Evolutionary conservation across 2,888 invertebrate species (phyloP).

Genomic region (Troides helena): DNA sequence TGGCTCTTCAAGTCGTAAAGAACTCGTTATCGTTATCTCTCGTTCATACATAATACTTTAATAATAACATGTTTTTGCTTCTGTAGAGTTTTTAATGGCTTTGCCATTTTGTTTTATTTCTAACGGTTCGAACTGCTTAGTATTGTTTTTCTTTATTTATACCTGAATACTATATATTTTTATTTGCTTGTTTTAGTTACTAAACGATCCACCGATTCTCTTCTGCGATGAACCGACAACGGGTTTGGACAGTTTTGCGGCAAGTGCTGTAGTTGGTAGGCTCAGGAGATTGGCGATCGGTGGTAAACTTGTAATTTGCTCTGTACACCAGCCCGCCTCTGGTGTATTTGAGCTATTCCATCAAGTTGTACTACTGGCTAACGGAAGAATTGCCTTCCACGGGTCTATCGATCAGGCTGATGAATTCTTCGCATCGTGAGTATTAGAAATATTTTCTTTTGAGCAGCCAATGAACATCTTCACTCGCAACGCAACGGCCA

Average conservation of each 20-base stretch:
- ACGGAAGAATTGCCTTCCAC: constrained; percentile 88
- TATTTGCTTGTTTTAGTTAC: constrained; percentile 75
- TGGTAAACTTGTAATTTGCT: constrained; percentile 90
- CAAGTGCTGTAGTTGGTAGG: constrained; percentile 88
- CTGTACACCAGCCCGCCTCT: constrained; percentile 95
- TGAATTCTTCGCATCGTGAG: constrained; percentile 76
- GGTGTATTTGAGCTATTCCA: constrained; percentile 92
- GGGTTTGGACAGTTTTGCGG: constrained; percentile 94
- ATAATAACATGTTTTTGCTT: too few species aligned
- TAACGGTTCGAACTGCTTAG: too few species aligned
- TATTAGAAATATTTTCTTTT: background rate
- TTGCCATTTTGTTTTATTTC: too few species aligned
- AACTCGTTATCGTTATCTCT: too few species aligned
- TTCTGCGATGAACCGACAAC: constrained; percentile 98
- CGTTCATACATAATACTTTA: too few species aligned
- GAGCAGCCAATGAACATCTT: background rate
- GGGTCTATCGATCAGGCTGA: constrained; percentile 86
- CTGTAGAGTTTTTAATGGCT: too few species aligned
- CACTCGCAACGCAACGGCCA: background rate
- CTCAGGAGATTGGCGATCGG: constrained; percentile 82
- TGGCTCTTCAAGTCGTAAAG: too few species aligned
- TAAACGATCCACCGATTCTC: constrained; percentile 92
- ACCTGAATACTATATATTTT: background rate
- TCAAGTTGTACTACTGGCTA: constrained; percentile 87
- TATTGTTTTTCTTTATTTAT: too few species aligned